phyloP scores from a whole-genome alignment of 2,888 invertebrate species.

The Noctua comes region DNA sequence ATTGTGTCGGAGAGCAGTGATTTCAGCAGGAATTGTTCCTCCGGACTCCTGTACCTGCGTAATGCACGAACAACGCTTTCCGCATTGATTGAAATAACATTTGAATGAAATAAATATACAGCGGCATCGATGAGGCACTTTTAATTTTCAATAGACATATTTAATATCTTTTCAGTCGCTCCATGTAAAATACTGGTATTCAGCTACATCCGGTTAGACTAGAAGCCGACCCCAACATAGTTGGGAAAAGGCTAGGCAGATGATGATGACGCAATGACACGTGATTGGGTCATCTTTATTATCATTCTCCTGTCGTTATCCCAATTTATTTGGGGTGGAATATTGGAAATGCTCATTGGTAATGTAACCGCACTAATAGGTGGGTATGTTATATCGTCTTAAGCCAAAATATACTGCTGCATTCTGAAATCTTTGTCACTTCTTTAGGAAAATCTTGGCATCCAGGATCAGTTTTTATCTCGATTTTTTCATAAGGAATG shows the following conservation, averaged over 20 bases:
- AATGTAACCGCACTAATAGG: not conserved
- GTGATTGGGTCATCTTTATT: not conserved
- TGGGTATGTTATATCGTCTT: not conserved
- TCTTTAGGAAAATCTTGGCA: not conserved
- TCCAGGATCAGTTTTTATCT: not conserved
- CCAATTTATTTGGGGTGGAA: not conserved
- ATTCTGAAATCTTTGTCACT: not conserved
- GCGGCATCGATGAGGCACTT: no score
- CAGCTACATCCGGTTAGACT: no score
- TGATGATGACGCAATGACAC: not conserved
- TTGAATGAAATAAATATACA: slow-evolving; percentile 9
- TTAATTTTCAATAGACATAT: not conserved
- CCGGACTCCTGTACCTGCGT: slow-evolving; percentile 51
- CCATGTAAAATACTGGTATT: no score
- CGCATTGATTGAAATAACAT: slow-evolving; percentile 37
- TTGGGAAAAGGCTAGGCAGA: no score
- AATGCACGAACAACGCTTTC: slow-evolving; percentile 22
- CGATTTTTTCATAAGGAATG: not conserved
- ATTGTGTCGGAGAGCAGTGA: slow-evolving; percentile 77
- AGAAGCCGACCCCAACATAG: no score
- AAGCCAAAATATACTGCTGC: no score
- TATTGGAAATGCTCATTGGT: not conserved
- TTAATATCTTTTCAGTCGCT: no score
- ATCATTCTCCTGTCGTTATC: not conserved
- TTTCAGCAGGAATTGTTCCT: slow-evolving; percentile 78